phyloP scores from a whole-genome alignment of 1,140 invertebrate genomes.

The Lucilia cuprina region DNA sequence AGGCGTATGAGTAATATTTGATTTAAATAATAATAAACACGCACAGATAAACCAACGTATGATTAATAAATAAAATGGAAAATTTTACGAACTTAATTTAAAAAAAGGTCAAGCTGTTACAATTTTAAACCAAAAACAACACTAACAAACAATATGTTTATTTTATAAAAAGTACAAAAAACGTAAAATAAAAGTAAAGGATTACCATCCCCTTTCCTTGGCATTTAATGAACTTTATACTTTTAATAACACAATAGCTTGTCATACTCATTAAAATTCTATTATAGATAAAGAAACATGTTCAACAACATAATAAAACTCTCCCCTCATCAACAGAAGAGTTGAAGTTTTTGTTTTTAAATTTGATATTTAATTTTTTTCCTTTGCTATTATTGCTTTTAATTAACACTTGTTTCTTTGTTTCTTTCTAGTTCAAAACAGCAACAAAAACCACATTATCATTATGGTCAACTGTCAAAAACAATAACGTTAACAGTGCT shows the following conservation, averaged over 20 bases:
- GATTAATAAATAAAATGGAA: too few relatives aligned
- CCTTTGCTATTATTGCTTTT: not conserved
- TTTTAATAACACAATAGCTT: not conserved
- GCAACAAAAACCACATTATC: not conserved
- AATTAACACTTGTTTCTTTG: not conserved
- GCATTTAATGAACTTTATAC: not conserved
- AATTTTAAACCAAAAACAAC: not conserved
- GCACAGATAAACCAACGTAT: too few relatives aligned
- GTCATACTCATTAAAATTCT: not conserved
- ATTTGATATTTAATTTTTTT: not conserved
- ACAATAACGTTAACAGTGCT: not conserved
- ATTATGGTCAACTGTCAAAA: slow-evolving; percentile 4
- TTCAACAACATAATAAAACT: not conserved
- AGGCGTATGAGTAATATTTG: too few relatives aligned
- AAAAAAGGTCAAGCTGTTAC: not conserved
- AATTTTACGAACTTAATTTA: too few relatives aligned
- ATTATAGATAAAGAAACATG: not conserved
- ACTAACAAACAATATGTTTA: not conserved
- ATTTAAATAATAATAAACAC: too few relatives aligned
- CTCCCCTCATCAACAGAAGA: not conserved
- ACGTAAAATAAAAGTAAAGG: not conserved
- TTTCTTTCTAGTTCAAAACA: not conserved
- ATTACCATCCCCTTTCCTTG: not conserved
- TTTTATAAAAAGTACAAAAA: too few relatives aligned
- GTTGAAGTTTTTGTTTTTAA: not conserved